Evolutionary conservation across 2,888 invertebrate genomes (phyloP), one percentile per base, ranked within the genome.

Genomic region (Tetranychus piercei): DNA sequence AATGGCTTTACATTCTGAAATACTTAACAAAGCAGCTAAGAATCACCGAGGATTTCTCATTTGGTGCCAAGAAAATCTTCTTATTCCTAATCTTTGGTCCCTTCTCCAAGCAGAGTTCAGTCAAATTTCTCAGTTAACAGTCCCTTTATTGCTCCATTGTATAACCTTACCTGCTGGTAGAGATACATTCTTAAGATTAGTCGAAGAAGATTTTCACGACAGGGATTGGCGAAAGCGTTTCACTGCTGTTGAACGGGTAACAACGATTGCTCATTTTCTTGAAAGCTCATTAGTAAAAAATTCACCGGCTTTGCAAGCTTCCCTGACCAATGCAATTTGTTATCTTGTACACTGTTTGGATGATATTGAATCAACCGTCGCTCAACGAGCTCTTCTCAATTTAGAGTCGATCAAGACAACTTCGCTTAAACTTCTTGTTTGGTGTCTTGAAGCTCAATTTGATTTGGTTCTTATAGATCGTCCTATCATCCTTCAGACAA

Each of bases 391-490:
- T 5, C 91, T 92, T 1, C 85, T 95, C 3, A 93, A 92, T 82
- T 87, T 96, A 75, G 94, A 95, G 79, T 94, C 94, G 20, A 88
- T 97, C 80, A 94, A 94, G 81, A 78, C 79, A 1, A 73, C 78
- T 34, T 78, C 79, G n/a, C 73, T 79, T 6, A 78, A 78, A 89
- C 88, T 92, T 75, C 85, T 95, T 78, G 88, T 94, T 74, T 88
- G 90, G 86, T 97, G 97, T 83, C 84, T 99, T 84, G 97, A 99
- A 85, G 91, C 92, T 0, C 97, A 99, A 85, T 99, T 99, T 84
- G 99, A 99, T 85, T 87, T 91, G 77, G 94, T 97, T 77, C 94
- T 96, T 77, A 89, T 92, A 76, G 99, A 99, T 83, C 87, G 99
- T 67, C 94, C 96, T 0, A 91, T 97, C 87, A 92, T 99, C 45